A percentile compares a stretch with the other conserved stretches of the same genome.
Conservation (phyloP, 2,888 invertebrate genomes). For the Bugulina stolonifera region DNA sequence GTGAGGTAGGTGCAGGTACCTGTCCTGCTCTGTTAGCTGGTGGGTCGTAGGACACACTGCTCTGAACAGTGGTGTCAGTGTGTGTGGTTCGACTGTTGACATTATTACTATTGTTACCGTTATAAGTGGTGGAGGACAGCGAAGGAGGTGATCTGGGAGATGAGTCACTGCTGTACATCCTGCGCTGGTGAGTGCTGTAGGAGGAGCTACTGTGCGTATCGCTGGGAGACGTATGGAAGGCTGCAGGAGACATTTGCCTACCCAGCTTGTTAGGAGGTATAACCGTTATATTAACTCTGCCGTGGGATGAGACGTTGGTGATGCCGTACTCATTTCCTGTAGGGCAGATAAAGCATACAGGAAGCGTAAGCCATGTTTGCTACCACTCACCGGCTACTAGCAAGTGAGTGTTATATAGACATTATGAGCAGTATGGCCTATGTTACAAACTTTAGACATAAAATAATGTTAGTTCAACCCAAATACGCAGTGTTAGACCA, state of each 20-base stretch:
- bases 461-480: no score
- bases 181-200: background rate
- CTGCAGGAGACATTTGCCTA: conserved; percentile 3
- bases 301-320: conserved; percentile 23
- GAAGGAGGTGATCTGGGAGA: background rate
- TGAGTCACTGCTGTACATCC: conserved; percentile 11
- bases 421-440: no score
- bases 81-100: background rate
- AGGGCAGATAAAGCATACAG: conserved; percentile 9
- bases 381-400: no score
- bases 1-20: background rate
- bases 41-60: background rate
- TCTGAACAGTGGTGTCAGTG: background rate
- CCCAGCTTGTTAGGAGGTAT: conserved; percentile 24
- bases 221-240: background rate
- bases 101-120: conserved; percentile 17
- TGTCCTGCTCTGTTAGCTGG: background rate
- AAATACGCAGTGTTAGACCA: no score
- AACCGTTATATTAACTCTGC: conserved; percentile 24
- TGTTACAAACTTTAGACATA: no score
- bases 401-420: no score
- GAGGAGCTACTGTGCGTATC: conserved; percentile 15
- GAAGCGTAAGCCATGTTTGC: background rate
- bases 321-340: conserved; percentile 24
- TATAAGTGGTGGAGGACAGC: background rate